These are phyloP conservation scores for Drosophila affinis DNA, from an alignment of 2,888 invertebrate species.

Conservation along the genomic window DNA sequence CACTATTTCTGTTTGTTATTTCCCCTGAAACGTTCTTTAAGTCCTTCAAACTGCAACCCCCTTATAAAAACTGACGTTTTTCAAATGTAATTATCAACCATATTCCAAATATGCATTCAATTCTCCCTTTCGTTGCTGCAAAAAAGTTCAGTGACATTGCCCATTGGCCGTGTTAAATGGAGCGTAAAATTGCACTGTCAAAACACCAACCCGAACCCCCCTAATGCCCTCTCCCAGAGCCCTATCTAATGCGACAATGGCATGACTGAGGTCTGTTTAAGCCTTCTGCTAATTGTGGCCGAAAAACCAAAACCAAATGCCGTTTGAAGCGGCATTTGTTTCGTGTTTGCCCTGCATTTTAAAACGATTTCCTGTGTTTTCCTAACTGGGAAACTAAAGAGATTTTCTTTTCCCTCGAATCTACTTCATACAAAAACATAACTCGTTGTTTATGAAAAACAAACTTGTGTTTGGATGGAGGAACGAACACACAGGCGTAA, in stretches of 20 bases:
- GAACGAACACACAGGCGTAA: slow-evolving; percentile 47
- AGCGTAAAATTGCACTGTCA: slow-evolving; percentile 70
- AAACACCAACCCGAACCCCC: slow-evolving; percentile 23
- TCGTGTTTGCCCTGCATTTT: slow-evolving; percentile 14
- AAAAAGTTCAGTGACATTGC: slow-evolving; percentile 54
- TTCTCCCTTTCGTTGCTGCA: slow-evolving; percentile 1
- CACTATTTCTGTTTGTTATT: too few species aligned
- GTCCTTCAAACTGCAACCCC: neutral
- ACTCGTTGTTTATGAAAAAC: slow-evolving; percentile 69
- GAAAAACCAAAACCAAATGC: slow-evolving; percentile 22
- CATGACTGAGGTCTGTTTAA: slow-evolving; percentile 61
- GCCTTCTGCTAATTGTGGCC: slow-evolving; percentile 62
- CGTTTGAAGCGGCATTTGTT: slow-evolving; percentile 51
- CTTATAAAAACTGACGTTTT: neutral
- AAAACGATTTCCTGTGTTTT: slow-evolving; percentile 71
- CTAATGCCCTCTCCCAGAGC: slow-evolving; percentile 1
- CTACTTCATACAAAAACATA: slow-evolving; percentile 32
- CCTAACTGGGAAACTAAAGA: slow-evolving; percentile 21
- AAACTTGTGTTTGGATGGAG: slow-evolving; percentile 36
- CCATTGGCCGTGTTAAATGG: slow-evolving; percentile 59
- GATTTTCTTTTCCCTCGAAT: slow-evolving; percentile 37
- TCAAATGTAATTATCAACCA: slow-evolving; percentile 20
- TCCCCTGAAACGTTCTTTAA: too few species aligned
- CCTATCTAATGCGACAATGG: slow-evolving; percentile 64
- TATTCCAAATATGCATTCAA: neutral